These are phyloP conservation scores for Parelbella ahira DNA, from an alignment of 2,888 invertebrate genomes.

Conservation along the genomic window DNA sequence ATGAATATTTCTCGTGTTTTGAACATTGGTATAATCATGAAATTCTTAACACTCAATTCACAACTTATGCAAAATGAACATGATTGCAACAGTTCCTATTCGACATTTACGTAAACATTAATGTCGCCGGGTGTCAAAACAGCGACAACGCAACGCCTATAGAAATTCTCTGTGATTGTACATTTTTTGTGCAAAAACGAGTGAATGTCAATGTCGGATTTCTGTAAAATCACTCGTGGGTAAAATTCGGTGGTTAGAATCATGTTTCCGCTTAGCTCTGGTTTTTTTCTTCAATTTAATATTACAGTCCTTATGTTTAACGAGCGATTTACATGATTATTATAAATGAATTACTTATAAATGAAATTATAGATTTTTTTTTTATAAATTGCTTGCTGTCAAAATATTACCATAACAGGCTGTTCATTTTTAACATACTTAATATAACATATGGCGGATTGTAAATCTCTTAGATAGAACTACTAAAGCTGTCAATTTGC, in stretches of 20 bases:
- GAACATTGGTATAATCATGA: slow-evolving; percentile 1
- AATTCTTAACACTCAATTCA: slow-evolving; percentile 7
- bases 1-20: slow-evolving; percentile 5
- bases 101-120: slow-evolving; percentile 60
- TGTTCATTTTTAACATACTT: too few species aligned
- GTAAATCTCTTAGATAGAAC: too few species aligned
- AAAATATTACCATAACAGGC: too few species aligned
- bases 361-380: too few species aligned
- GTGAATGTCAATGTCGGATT: slow-evolving; percentile 68
- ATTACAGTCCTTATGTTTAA: too few species aligned
- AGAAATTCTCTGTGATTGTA: slow-evolving; percentile 43
- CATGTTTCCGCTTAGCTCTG: too few species aligned
- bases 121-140: slow-evolving; percentile 53
- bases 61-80: slow-evolving; percentile 32
- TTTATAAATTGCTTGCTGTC: too few species aligned
- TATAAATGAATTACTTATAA: too few species aligned
- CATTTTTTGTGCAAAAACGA: slow-evolving; percentile 27
- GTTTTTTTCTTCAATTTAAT: too few species aligned
- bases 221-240: slow-evolving; percentile 40
- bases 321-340: too few species aligned
- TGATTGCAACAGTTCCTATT: slow-evolving; percentile 47
- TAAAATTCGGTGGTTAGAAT: slow-evolving; percentile 30
- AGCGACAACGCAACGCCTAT: slow-evolving; percentile 41
- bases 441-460: too few species aligned
- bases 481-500: too few species aligned